Evolutionary conservation across 2,888 invertebrate genomes (phyloP).

Genomic region (Diarsia dahlii): DNA sequence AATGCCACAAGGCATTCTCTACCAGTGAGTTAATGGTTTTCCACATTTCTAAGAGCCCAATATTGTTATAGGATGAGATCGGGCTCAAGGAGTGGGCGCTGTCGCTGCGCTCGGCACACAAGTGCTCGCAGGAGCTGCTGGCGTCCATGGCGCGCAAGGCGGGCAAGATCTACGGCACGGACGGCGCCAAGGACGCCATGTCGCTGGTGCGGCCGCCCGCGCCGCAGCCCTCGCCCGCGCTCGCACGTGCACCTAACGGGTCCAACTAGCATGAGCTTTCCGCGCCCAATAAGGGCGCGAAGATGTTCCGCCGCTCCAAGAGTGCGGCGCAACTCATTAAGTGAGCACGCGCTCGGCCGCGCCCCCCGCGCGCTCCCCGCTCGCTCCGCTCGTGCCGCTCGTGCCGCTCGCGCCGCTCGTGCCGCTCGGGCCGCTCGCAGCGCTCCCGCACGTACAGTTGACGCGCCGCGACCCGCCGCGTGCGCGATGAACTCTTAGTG

Average conservation of each 20-base stretch:
- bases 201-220: constrained; percentile 89
- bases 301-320: constrained; percentile 91
- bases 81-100: constrained; percentile 99
- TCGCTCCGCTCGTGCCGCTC: constrained; percentile 12
- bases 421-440: constrained; percentile 17
- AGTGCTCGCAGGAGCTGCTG: constrained; percentile 98
- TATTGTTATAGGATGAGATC: constrained; percentile 95
- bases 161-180: constrained; percentile 99
- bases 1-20: too few species aligned
- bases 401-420: background rate
- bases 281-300: constrained; percentile 88
- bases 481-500: constrained; percentile 69
- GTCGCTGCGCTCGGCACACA: constrained; percentile 98
- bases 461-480: constrained; percentile 45
- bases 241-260: constrained; percentile 86
- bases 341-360: constrained; percentile 71
- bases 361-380: constrained; percentile 9
- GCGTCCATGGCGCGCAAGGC: constrained; percentile 99
- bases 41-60: background rate
- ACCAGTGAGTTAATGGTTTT: too few species aligned
- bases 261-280: constrained; percentile 89
- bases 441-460: constrained; percentile 40
- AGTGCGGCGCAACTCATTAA: constrained; percentile 90
- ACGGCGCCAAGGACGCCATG: constrained; percentile 86
- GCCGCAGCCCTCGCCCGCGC: constrained; percentile 84